Conservation (phyloP, 2,797 vertebrate species). For the Tamandua tetradactyla region DNA sequence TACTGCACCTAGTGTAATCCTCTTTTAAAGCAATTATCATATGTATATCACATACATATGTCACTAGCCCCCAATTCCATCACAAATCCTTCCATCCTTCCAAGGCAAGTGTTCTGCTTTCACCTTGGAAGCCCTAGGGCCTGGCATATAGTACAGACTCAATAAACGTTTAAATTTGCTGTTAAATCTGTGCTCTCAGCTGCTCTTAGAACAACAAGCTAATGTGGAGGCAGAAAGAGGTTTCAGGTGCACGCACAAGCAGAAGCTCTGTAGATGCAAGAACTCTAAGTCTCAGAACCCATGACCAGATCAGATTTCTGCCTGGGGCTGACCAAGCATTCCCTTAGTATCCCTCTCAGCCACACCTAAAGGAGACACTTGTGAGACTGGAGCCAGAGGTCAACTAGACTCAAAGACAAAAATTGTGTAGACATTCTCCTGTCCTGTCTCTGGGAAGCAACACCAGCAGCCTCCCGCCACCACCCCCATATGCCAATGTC, state of each 20-base stretch:
- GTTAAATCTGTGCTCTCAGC: neutral
- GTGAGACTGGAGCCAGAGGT: neutral
- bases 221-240: neutral
- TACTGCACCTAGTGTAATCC: neutral
- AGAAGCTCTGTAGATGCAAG: neutral
- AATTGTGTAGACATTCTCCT: neutral
- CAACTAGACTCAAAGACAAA: neutral
- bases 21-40: neutral
- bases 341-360: neutral
- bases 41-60: neutral
- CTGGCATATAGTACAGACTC: neutral
- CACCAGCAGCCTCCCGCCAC: neutral
- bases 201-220: neutral
- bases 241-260: neutral
- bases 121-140: neutral
- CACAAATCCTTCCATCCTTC: neutral
- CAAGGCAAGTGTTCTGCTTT: neutral
- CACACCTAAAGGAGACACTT: neutral
- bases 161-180: neutral
- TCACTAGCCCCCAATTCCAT: neutral
- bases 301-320: neutral
- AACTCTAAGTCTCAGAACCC: constrained; percentile 2
- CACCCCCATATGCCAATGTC: neutral
- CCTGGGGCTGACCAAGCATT: neutral
- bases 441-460: neutral